These are phyloP conservation scores for Barypeithes pellucidus DNA, from an alignment of 2,888 invertebrate genomes.

Conservation along the genomic window DNA sequence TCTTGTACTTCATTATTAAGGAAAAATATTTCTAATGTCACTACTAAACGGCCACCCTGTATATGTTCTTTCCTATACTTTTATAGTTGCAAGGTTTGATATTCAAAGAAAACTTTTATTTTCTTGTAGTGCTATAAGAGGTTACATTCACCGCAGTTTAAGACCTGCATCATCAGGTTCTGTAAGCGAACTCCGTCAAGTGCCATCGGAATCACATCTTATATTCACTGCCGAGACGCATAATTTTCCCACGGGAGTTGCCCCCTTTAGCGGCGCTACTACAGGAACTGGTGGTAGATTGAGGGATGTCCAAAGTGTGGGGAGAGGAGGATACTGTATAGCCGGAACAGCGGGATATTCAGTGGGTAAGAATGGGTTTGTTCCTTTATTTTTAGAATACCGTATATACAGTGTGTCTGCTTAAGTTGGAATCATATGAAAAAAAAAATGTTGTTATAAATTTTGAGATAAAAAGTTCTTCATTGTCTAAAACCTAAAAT, in stretches of 20 bases:
- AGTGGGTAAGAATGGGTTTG: conserved; percentile 74
- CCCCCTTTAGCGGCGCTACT: conserved; percentile 98
- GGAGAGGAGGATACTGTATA: conserved; percentile 93
- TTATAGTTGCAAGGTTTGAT: too few species aligned
- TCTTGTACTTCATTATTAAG: too few species aligned
- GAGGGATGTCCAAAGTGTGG: conserved; percentile 95
- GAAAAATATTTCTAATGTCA: too few species aligned
- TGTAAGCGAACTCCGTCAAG: conserved; percentile 74
- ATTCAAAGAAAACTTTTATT: not conserved
- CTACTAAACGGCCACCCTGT: too few species aligned
- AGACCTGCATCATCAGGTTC: conserved; percentile 79
- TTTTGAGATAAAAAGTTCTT: too few species aligned
- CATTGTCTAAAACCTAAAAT: too few species aligned
- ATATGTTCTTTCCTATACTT: too few species aligned
- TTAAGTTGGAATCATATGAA: too few species aligned
- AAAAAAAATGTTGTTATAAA: too few species aligned
- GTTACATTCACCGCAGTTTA: conserved; percentile 82
- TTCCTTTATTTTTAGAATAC: too few species aligned
- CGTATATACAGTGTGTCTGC: too few species aligned
- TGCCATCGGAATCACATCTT: conserved; percentile 83
- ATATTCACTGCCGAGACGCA: conserved; percentile 99
- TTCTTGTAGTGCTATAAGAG: conserved; percentile 85
- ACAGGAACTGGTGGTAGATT: conserved; percentile 98
- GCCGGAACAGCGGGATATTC: conserved; percentile 98
- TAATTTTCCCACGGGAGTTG: conserved; percentile 98